Percentiles rank a stretch among this genome's conserved stretches.
These are phyloP conservation scores for Parazoanthus swiftii DNA, from an alignment of 92 coral and sea anemone genomes.

Conservation along the genomic window DNA sequence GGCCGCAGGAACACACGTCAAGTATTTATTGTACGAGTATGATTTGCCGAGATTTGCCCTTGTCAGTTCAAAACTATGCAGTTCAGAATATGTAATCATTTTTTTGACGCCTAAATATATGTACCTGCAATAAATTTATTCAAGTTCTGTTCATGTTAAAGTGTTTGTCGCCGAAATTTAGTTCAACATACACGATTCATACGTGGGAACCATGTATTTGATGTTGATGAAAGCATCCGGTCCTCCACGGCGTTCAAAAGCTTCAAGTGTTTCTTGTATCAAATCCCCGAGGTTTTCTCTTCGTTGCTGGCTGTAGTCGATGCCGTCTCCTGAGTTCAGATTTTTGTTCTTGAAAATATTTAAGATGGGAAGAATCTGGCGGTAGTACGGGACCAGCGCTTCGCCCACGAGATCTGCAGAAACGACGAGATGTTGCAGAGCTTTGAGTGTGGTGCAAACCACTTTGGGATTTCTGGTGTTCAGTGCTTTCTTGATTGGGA, in stretches of 20 bases:
- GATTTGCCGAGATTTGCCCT: neutral
- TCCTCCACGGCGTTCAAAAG: constrained; percentile 90
- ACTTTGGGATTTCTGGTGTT: constrained; percentile 83
- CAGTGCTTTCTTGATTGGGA: constrained; percentile 91
- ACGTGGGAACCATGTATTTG: constrained; percentile 99
- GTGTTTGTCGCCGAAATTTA: constrained; percentile 35
- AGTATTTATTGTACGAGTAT: neutral
- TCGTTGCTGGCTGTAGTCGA: constrained; percentile 99
- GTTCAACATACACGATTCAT: constrained; percentile 94
- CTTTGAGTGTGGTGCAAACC: constrained; percentile 91
- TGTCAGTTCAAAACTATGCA: neutral
- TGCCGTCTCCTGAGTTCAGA: constrained; percentile 96
- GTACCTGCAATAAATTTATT: constrained; percentile 16
- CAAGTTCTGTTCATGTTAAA: neutral
- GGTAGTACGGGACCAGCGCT: constrained; percentile 97
- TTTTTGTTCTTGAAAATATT: constrained; percentile 93
- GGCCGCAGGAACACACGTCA: neutral
- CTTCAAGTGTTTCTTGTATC: constrained; percentile 95
- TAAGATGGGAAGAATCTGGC: constrained; percentile 94
- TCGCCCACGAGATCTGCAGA: constrained; percentile 92
- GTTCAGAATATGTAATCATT: neutral
- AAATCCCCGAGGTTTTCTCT: constrained; percentile 96
- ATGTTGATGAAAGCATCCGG: constrained; percentile 98
- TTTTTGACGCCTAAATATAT: neutral
- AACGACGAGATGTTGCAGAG: constrained; percentile 85